Evolutionary conservation across 2,888 invertebrate genomes (phyloP), one percentile per base, ranked within the genome.

Genomic region (Diploptera punctata): DNA sequence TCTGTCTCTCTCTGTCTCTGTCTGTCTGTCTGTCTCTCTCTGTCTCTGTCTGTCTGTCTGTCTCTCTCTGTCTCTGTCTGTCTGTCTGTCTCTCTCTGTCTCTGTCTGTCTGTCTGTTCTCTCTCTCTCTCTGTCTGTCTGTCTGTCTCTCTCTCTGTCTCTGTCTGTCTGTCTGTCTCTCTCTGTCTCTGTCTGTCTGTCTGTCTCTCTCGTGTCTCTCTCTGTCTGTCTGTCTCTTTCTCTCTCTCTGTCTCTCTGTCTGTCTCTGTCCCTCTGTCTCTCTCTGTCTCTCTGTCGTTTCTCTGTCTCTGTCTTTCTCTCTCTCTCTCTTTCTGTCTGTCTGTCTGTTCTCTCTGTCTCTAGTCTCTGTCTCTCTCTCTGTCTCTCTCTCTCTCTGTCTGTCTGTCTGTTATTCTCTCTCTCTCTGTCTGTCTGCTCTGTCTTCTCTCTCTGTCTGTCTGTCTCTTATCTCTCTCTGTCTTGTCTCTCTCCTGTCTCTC

Each of bases 141-240:
- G 43, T 43, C 43, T 43, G 43, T 43, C 9, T 43, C 9, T 43
- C 9, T 43, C 9, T 43, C 18, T 68, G 70, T 70, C 29, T 70
- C 29, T 70, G 70, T 68, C 70, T 70, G n/a, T 68, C 70, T 70
- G 21, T 68, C 70, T 70, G 21, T 68, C 70, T 52, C 52, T 52
- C 13, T 52, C 13, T 9, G n/a, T 52, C 13, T 52, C 19, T 52
- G n/a, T 52, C 52, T 52, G n/a, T 52, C 18, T 52, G 10, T 52
- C 13, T 52, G n/a, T n/a, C n/a, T n/a, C n/a, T n/a, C n/a, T n/a
- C n/a, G n/a, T n/a, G n/a, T n/a, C n/a, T n/a, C n/a, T n/a, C n/a
- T 52, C 52, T 52, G 52, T 52, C 9, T 43, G 43, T 43, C 43
- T 43, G 43, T 43, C 43, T 43, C 43, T 43, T 7, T 43, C 9